phyloP scores from a whole-genome alignment of 2,113 vertebrate genomes.

The Spea bombifrons region DNA sequence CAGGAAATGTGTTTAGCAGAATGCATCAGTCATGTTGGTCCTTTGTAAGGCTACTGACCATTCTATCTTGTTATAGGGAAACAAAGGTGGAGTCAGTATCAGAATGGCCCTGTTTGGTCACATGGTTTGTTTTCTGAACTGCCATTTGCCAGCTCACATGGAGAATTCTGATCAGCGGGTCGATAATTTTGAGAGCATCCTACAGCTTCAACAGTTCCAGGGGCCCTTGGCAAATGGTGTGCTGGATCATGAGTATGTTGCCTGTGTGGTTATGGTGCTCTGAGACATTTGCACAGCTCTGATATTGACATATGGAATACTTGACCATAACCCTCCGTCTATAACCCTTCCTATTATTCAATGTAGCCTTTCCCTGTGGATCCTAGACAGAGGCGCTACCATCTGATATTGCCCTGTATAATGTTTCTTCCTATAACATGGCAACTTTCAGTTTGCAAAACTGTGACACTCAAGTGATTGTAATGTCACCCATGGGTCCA shows the following conservation, averaged over 20 bases:
- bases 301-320: not conserved
- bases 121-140: conserved; percentile 96
- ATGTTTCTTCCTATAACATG: too few species aligned
- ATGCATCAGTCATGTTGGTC: too few species aligned
- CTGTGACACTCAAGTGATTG: too few species aligned
- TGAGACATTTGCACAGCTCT: not conserved
- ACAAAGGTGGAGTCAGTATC: conserved; percentile 92
- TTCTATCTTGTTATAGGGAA: conserved; percentile 71
- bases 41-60: not conserved
- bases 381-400: too few species aligned
- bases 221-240: conserved; percentile 80
- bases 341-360: not conserved
- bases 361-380: not conserved
- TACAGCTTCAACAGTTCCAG: conserved; percentile 95
- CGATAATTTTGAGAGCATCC: conserved; percentile 94
- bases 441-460: too few species aligned
- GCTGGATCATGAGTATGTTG: conserved; percentile 89
- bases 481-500: too few species aligned
- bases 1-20: too few species aligned
- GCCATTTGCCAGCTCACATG: conserved; percentile 96
- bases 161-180: conserved; percentile 92
- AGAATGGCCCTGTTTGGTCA: conserved; percentile 86
- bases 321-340: not conserved
- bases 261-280: not conserved
- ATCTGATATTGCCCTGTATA: too few species aligned